A percentile compares a stretch with the other conserved stretches of the same genome.
These are phyloP conservation scores for Tetrapedia diversipes DNA, from an alignment of 2,888 invertebrate species.

Conservation along the genomic window DNA sequence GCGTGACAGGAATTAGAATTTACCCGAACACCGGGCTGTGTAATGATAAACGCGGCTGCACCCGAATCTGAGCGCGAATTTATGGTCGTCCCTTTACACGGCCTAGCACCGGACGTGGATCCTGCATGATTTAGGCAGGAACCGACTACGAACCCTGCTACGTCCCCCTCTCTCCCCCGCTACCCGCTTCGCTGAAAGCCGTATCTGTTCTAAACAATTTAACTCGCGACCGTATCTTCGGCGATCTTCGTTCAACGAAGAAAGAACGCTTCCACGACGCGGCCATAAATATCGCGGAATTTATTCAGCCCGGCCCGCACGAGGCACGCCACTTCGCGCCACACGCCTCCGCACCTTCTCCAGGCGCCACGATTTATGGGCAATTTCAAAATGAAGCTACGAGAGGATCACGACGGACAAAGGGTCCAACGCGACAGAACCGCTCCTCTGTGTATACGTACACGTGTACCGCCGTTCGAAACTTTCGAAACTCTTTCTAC, in stretches of 20 bases:
- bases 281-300: slow-evolving; percentile 30
- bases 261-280: not conserved
- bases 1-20: slow-evolving; percentile 48
- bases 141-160: not conserved
- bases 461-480: no score
- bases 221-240: slow-evolving; percentile 15
- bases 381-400: slow-evolving; percentile 35
- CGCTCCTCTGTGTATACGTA: not conserved
- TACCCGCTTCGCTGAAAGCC: no score
- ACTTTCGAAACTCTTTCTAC: no score
- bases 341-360: not conserved
- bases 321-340: not conserved
- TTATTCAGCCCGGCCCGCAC: slow-evolving; percentile 1
- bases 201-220: slow-evolving; percentile 32
- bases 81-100: slow-evolving; percentile 36
- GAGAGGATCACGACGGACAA: not conserved
- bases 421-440: not conserved
- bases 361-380: slow-evolving; percentile 20
- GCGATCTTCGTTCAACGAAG: slow-evolving; percentile 3
- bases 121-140: slow-evolving; percentile 39
- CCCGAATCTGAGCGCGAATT: slow-evolving; percentile 39
- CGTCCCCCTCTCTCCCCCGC: not conserved
- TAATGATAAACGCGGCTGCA: slow-evolving; percentile 44
- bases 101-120: slow-evolving; percentile 22
- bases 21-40: slow-evolving; percentile 1